Evolutionary conservation across 2,113 vertebrate genomes (phyloP).

Genomic region (pig (Sus scrofa)): T2T-Sscrofa CM000820.6:68248501-68249000

Average conservation of each 20-base stretch:
- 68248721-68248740: neutral
- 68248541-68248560: neutral
- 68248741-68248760: neutral
- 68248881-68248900: neutral
- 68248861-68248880: neutral
- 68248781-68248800: slow-evolving; percentile 17
- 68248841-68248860: neutral
- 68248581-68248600: neutral
- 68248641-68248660: neutral
- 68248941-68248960: neutral
- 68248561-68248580: neutral
- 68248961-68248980: neutral
- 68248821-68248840: neutral
- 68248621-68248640: neutral
- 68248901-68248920: neutral
- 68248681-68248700: neutral
- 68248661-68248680: neutral
- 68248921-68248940: neutral
- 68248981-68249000: neutral
- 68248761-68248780: neutral
- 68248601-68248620: neutral
- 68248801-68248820: neutral
- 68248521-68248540: neutral
- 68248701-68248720: neutral
- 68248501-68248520: neutral